These are phyloP conservation scores for Menidia beryllina DNA, from an alignment of 2,113 vertebrate species.

Conservation along the genomic window DNA sequence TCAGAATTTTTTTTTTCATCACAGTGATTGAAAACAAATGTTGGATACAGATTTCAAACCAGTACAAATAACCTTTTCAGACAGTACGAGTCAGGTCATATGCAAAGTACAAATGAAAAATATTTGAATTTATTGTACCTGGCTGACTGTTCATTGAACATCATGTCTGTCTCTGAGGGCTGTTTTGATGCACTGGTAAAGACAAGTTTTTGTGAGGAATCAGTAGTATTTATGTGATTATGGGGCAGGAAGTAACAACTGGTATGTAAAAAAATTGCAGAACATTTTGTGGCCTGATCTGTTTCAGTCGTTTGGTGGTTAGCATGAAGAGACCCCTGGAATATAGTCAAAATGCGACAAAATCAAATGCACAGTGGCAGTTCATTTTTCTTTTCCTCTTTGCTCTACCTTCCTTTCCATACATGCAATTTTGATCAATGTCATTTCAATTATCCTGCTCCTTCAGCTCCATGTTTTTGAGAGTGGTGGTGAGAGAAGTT, in stretches of 20 bases:
- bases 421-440: conserved; percentile 32
- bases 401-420: conserved; percentile 13
- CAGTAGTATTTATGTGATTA: too few relatives aligned
- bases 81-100: conserved; percentile 1
- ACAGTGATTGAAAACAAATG: conserved; percentile 59
- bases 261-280: conserved; percentile 36
- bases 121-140: background rate
- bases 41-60: conserved; percentile 15
- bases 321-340: conserved; percentile 33
- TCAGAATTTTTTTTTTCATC: conserved; percentile 23
- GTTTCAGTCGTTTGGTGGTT: conserved; percentile 38
- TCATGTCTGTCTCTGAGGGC: background rate
- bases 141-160: background rate
- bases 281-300: conserved; percentile 47
- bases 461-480: conserved; percentile 38
- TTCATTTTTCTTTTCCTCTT: background rate
- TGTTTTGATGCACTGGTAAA: conserved; percentile 1
- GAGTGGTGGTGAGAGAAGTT: conserved; percentile 61
- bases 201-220: conserved; percentile 6
- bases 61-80: background rate
- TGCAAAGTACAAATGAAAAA: conserved; percentile 6
- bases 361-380: conserved; percentile 14
- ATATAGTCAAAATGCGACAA: conserved; percentile 28
- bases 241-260: conserved; percentile 14
- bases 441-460: conserved; percentile 26